These are phyloP conservation scores for Heteropelma amictum DNA, from an alignment of 2,888 invertebrate species.

Conservation along the genomic window DNA sequence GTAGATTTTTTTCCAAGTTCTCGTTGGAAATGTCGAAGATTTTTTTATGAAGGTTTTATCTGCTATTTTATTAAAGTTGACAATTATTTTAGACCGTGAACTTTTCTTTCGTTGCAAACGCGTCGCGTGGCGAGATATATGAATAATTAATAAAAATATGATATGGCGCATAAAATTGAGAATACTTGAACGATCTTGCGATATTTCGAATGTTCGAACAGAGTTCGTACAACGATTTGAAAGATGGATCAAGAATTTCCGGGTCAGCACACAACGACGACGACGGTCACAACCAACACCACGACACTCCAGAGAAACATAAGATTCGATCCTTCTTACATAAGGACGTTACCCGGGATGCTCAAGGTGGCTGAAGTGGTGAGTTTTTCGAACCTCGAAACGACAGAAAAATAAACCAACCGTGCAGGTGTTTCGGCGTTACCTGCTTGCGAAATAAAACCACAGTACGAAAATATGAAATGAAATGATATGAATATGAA, in stretches of 20 bases:
- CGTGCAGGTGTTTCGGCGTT: too few relatives aligned
- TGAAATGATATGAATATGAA: too few relatives aligned
- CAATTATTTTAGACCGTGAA: too few relatives aligned
- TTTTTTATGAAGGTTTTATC: too few relatives aligned
- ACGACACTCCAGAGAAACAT: conserved; percentile 87
- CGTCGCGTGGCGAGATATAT: too few relatives aligned
- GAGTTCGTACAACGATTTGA: conserved; percentile 17
- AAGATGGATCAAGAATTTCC: conserved; percentile 84
- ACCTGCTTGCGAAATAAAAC: too few relatives aligned
- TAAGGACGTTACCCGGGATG: conserved; percentile 86
- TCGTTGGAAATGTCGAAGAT: too few relatives aligned
- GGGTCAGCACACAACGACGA: conserved; percentile 86
- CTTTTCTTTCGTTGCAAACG: too few relatives aligned
- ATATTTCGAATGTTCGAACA: background rate
- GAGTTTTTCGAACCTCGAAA: conserved; percentile 78
- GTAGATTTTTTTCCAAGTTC: too few relatives aligned
- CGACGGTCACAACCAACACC: conserved; percentile 79
- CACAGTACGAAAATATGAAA: too few relatives aligned
- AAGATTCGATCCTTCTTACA: conserved; percentile 86
- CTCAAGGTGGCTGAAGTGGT: conserved; percentile 88
- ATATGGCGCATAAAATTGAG: background rate
- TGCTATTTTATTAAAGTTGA: too few relatives aligned
- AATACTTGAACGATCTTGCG: background rate
- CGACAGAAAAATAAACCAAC: too few relatives aligned
- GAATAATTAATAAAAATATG: background rate